Conservation (phyloP, 2,113 vertebrate genomes). For the Oryzias curvinotus region DNA sequence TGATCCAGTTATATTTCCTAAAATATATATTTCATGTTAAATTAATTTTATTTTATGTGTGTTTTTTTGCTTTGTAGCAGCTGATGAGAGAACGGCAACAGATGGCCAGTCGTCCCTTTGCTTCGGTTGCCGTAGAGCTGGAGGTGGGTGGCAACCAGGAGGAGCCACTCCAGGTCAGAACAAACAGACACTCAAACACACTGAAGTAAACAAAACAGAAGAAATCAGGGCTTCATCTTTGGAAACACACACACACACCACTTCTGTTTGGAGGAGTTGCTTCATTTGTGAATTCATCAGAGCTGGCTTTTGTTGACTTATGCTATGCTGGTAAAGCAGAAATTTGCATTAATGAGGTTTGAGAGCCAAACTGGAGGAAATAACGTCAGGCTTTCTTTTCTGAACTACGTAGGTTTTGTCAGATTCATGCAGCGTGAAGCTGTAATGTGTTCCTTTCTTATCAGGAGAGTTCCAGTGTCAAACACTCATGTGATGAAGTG, state of each 20-base stretch:
- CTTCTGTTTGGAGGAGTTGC: not conserved
- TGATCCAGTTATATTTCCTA: no score
- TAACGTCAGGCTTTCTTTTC: no score
- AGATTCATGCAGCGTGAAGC: not conserved
- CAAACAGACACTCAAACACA: conserved; percentile 6
- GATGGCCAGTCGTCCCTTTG: conserved; percentile 94
- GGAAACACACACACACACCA: not conserved
- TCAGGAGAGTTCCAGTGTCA: no score
- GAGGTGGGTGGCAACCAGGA: conserved; percentile 72
- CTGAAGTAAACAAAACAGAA: not conserved
- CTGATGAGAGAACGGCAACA: conserved; percentile 93
- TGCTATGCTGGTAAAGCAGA: not conserved
- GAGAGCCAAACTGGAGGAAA: no score
- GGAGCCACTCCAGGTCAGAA: conserved; percentile 63
- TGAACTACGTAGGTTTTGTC: not conserved
- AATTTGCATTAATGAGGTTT: no score
- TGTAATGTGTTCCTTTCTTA: not conserved
- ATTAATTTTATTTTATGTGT: not conserved
- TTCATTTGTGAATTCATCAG: not conserved
- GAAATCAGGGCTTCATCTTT: not conserved
- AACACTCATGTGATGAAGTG: no score
- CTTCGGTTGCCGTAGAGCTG: conserved; percentile 87
- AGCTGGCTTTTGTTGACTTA: not conserved
- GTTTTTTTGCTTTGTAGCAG: conserved; percentile 78
- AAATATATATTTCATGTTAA: not conserved